Evolutionary conservation across 1,140 invertebrate species (phyloP), one percentile per base, ranked within the genome.

Genomic region (Lysiphlebus fabarum): DNA sequence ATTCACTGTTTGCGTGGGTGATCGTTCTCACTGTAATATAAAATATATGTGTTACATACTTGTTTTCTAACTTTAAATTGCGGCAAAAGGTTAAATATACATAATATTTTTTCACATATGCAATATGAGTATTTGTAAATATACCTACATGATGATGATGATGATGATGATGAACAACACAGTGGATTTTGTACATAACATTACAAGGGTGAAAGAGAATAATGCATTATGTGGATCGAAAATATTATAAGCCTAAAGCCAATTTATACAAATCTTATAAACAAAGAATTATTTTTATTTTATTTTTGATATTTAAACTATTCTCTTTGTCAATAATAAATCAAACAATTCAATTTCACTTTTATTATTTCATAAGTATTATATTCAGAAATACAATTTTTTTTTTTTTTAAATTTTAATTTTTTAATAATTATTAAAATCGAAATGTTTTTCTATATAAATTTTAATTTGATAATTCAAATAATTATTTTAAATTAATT

Each of bases 1-100:
- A 72, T 70, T 74, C 71, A 70, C 69, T 4, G 17, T 26, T 77
- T 77, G 77, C 76, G 77, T 78, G 76, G 77, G 77, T 76, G 76
- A 78, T 76, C 74, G 69, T 51, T 62, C 63, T 58, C 66, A 62
- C 65, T 63, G 54, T 63, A 68, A 62, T 63, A 60, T 58, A 49
- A 53, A 64, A 63, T 63, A 70, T 64, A 67, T 65, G 36, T 59
- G 56, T 61, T 65, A 49, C 53, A 53, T 57, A 47, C 58, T 51
- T 61, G 60, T 64, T 61, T 65, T 49, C 62, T 49, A 50, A 34
- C 14, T 14, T 38, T 48, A 14, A 43, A 62, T 64, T 59, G 11
- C 17, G 17, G 17, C 17, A 26, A 26, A 26, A 26, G 17, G 17
- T 26, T 26, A 26, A 26, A 26, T 4, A 26, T 26, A 26, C 17